These are phyloP conservation scores for Myrmophylax atrothorax DNA, from an alignment of 2,113 vertebrate genomes.

Conservation along the genomic window DNA sequence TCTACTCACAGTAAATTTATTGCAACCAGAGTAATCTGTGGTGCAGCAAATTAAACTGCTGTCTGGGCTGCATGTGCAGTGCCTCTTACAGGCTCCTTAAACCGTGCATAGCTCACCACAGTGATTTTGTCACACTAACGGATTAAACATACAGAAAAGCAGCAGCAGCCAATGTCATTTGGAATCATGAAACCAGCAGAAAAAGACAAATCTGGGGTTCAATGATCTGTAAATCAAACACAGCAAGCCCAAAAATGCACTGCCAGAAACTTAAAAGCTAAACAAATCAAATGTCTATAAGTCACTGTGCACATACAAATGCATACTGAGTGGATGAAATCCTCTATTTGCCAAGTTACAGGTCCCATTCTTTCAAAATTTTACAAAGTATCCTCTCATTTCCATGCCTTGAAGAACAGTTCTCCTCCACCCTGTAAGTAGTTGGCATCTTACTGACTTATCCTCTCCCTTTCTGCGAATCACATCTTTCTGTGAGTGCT, in stretches of 20 bases:
- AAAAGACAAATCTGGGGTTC: neutral
- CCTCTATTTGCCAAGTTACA: neutral
- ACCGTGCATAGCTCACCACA: neutral
- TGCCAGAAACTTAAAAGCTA: neutral
- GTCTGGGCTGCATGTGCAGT: conserved; percentile 27
- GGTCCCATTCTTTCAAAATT: neutral
- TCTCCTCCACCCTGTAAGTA: neutral
- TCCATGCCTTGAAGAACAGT: neutral
- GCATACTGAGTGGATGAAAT: neutral
- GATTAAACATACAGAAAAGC: neutral
- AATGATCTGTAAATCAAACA: neutral
- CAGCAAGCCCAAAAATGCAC: neutral
- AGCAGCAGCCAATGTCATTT: neutral
- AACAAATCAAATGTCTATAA: neutral
- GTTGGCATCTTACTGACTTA: neutral
- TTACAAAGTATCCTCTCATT: neutral
- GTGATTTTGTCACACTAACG: neutral
- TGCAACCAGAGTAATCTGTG: conserved; percentile 66
- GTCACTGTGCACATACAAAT: neutral
- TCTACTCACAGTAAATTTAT: conserved; percentile 81
- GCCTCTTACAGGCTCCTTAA: conserved; percentile 56
- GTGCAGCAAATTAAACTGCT: conserved; percentile 66
- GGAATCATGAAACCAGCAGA: neutral
- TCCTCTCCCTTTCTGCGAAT: neutral
- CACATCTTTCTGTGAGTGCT: neutral